Base-by-base conservation (phyloP, 2,113 vertebrate genomes). In the Poeciliopsis prolifica region DNA sequence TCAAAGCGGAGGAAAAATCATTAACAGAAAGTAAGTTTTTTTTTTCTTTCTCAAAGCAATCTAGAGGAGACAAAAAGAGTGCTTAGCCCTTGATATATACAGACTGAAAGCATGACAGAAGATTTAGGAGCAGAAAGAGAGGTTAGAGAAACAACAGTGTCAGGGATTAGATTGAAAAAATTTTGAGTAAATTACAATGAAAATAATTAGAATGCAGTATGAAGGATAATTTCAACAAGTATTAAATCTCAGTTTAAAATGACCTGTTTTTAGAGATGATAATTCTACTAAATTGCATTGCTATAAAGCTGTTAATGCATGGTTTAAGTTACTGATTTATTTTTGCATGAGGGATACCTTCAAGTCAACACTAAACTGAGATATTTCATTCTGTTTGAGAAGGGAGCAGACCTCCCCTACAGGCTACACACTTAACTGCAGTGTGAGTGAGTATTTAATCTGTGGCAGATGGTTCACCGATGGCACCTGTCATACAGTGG, bases 391-490 rank as follows among this genome's bases (percentile, higher is more conserved):
- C 22, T 65, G 42, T 35, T 68, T 72, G 62, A 78, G 79, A 89
- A 89, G 80, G 83, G 84, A 84, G 70, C 88, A 93, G 80, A 90
- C 90, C 82, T 87, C 94, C 93, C 90, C 94, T 92, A 70, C 84
- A 93, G 94, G 93, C 79, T 42, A 67, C 82, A 82, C 31, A 62
- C 68, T 79, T 67, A 74, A 90, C 77, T 87, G 70, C 80, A 77
- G 65, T 54, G 68, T 44, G 22, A 79, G 37, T 66, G 48, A 42
- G 44, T 61, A 70, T 68, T 40, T 80, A 63, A 79, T 40, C 40
- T 68, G 72, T n/a, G 67, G 81, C 86, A 86, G 81, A 82, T 86
- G 81, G 74, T 1, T 1, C 48, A 54, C 33, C 51, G 54, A 77
- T 61, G 35, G 31, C 67, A 82, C 75, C 78, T 81, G 71, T 31